Evolutionary conservation across 1,140 invertebrate genomes (phyloP), one percentile per base, ranked within the genome.

Genomic region (Danaus melanippus): DNA sequence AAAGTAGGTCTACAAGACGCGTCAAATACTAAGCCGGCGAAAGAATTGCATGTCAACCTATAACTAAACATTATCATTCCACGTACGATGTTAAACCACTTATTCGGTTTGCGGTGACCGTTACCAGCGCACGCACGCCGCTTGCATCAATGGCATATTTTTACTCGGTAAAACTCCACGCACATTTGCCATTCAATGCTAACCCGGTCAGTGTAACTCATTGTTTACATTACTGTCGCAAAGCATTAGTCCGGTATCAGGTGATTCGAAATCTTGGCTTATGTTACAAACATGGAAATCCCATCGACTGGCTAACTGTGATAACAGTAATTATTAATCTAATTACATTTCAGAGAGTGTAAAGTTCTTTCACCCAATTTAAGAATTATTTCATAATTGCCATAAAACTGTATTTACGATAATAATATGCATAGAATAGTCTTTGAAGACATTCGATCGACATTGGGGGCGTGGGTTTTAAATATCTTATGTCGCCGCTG

Each of bases 111-210:
- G 73, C 58, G 64, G 71, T 72, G 79, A 82, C 81, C 84, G 79
- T 83, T 84, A 84, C 67, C 72, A 69, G 64, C 71, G 75, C 83
- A 86, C 79, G 81, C 76, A 84, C 79, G 71, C 70, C 63, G 74
- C 66, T 63, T 78, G 83, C 80, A 77, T 84, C 83, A 84, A 80
- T 84, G 83, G 75, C 81, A 81, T 81, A 86, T 86, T 84, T 86
- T 84, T 84, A 76, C 79, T 69, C 63, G 64, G 78, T 76, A 78
- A 82, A 82, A 84, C 79, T 81, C 70, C 62, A 69, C 73, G 69
- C 74, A 78, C 76, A 80, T 83, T 83, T 80, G 79, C 76, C 76
- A 84, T 86, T 84, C 79, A 84, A 77, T 73, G 78, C 74, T 84
- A 84, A 86, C 81, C 84, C 76, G 83, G 83, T 86, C 76, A 84